Percentiles rank a stretch among this genome's conserved stretches.
phyloP scores from a whole-genome alignment of 2,113 vertebrate species.

The Oncorhynchus kisutch region DNA sequence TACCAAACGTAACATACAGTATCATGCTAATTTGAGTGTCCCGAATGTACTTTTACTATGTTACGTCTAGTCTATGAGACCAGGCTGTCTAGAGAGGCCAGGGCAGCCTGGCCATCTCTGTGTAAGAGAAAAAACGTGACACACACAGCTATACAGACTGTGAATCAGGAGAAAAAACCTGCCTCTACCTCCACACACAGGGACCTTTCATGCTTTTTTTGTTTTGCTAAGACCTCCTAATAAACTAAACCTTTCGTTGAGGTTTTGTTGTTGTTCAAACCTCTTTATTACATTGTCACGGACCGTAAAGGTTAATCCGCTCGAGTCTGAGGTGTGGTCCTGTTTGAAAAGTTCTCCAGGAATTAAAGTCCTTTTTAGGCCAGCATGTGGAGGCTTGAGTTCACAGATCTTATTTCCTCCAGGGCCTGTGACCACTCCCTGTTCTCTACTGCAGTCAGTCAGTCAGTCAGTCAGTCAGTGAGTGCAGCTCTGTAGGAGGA shows the following conservation, averaged over 20 bases:
- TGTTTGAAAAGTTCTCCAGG: constrained; percentile 26
- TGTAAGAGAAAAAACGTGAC: constrained; percentile 8
- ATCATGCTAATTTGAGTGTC: too few species aligned
- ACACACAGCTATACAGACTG: neutral
- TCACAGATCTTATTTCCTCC: constrained; percentile 24
- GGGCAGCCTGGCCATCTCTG: constrained; percentile 26
- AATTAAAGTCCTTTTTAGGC: constrained; percentile 24
- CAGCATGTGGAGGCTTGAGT: constrained; percentile 21
- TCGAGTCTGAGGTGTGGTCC: neutral
- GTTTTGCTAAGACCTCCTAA: constrained; percentile 17
- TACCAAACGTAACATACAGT: too few species aligned
- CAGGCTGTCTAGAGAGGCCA: constrained; percentile 39
- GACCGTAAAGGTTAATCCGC: constrained; percentile 19
- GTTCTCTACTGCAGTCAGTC: neutral
- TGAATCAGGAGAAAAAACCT: neutral
- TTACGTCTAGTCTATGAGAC: constrained; percentile 6
- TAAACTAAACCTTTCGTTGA: neutral
- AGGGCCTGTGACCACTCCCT: neutral
- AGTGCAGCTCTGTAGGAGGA: neutral
- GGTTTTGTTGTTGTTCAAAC: constrained; percentile 7
- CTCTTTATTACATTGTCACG: constrained; percentile 20
- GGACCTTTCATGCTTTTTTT: constrained; percentile 10
- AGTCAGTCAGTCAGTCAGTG: neutral
- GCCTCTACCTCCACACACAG: neutral
- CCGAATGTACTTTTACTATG: too few species aligned